phyloP scores from a whole-genome alignment of 2,113 vertebrate genomes.

The Corythornis madagascariensis region DNA sequence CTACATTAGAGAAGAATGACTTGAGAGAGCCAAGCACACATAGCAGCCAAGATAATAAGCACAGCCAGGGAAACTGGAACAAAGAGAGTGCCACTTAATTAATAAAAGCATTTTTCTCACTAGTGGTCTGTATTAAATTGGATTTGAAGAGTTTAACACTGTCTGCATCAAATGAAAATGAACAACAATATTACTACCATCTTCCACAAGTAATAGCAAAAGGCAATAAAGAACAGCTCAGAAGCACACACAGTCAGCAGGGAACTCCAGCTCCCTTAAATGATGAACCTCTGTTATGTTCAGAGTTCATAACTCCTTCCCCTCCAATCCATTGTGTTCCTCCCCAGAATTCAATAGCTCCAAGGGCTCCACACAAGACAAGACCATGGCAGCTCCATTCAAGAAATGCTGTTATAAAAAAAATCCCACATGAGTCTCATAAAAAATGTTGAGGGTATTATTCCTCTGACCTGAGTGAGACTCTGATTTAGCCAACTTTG shows the following conservation, averaged over 20 bases:
- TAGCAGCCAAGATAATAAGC: conserved; percentile 17
- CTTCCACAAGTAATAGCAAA: neutral
- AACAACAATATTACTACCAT: neutral
- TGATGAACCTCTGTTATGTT: neutral
- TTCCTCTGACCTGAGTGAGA: neutral
- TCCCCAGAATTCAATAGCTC: neutral
- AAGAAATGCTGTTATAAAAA: neutral
- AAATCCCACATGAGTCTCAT: neutral
- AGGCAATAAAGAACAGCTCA: neutral
- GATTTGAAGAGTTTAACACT: neutral
- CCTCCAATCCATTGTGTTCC: neutral
- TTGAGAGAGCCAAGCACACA: conserved; percentile 47
- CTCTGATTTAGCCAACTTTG: neutral
- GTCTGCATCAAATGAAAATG: neutral
- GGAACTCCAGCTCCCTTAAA: neutral
- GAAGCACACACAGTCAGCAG: neutral
- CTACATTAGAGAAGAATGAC: neutral
- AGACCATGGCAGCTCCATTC: neutral
- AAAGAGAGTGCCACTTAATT: neutral
- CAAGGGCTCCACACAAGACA: neutral
- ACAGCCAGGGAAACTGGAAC: conserved; percentile 38
- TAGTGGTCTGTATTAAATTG: neutral
- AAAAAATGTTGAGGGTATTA: neutral
- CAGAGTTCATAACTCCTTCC: neutral
- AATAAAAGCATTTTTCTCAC: conserved; percentile 18